Percentiles rank a stretch among this genome's conserved stretches.
Conservation (phyloP, 1,140 invertebrate genomes). For the Papilio helenus region DNA sequence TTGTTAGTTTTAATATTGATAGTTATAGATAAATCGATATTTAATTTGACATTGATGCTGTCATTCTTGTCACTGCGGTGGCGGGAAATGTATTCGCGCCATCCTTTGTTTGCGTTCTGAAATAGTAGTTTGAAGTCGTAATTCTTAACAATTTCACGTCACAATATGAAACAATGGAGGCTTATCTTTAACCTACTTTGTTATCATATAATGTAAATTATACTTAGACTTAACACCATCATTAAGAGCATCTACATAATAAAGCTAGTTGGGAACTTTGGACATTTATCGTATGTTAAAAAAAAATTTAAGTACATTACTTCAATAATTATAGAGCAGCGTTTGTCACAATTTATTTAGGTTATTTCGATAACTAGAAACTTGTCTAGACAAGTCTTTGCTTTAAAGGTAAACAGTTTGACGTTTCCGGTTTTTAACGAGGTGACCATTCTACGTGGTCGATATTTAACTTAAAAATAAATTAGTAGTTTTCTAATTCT, state of each 20-base stretch:
- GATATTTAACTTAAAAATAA: not conserved
- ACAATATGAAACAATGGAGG: not conserved
- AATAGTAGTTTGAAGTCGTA: slow-evolving; percentile 24
- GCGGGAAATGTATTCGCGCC: slow-evolving; percentile 44
- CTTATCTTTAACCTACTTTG: slow-evolving; percentile 6
- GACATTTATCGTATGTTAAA: not conserved
- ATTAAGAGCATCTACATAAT: not conserved
- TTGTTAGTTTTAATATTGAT: not conserved
- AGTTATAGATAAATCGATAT: not conserved
- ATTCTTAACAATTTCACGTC: slow-evolving; percentile 24
- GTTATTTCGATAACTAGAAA: slow-evolving; percentile 22
- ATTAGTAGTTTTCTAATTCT: not conserved
- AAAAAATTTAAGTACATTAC: not conserved
- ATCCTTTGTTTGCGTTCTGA: not conserved
- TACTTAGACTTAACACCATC: slow-evolving; percentile 1
- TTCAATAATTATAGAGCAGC: not conserved
- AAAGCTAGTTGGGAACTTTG: not conserved
- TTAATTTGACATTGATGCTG: not conserved
- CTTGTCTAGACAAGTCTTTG: slow-evolving; percentile 18
- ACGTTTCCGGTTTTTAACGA: slow-evolving; percentile 28
- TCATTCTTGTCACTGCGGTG: slow-evolving; percentile 38
- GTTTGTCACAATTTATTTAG: slow-evolving; percentile 14
- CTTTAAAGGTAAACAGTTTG: slow-evolving; percentile 27
- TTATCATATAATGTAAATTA: slow-evolving; percentile 14
- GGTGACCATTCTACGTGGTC: slow-evolving; percentile 9